A percentile compares a stretch with the other conserved stretches of the same genome.
These are phyloP conservation scores for Ctenosaura bakeri DNA, from an alignment of 2,797 vertebrate genomes.

Conservation along the genomic window DNA sequence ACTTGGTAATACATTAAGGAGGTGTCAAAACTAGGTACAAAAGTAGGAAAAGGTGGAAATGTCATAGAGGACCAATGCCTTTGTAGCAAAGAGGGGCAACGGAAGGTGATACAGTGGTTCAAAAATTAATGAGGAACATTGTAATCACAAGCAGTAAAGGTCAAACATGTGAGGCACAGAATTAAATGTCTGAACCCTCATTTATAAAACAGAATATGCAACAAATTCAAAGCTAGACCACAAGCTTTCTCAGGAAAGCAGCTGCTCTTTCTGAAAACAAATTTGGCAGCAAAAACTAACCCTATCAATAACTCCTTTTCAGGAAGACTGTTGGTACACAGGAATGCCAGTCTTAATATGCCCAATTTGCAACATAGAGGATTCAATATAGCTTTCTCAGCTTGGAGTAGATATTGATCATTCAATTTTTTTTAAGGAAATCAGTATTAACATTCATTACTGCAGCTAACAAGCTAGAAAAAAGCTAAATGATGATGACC, in stretches of 20 bases:
- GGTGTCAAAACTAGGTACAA: slow-evolving; percentile 70
- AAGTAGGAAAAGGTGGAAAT: slow-evolving; percentile 80
- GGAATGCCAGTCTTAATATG: background rate
- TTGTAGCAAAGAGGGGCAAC: slow-evolving; percentile 73
- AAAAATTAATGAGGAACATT: slow-evolving; percentile 70
- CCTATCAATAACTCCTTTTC: background rate
- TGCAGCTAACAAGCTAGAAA: background rate
- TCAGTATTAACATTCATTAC: background rate
- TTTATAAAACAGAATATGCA: slow-evolving; percentile 46
- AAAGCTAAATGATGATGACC: background rate
- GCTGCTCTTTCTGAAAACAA: slow-evolving; percentile 42
- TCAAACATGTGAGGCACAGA: slow-evolving; percentile 67
- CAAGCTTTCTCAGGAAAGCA: slow-evolving; percentile 18
- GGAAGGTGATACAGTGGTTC: slow-evolving; percentile 68
- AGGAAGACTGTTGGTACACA: background rate
- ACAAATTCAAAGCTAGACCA: slow-evolving; percentile 63
- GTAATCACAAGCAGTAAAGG: slow-evolving; percentile 70
- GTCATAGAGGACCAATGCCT: slow-evolving; percentile 56
- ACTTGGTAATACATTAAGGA: slow-evolving; percentile 47
- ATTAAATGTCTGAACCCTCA: slow-evolving; percentile 71
- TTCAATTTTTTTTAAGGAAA: background rate
- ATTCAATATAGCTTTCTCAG: background rate
- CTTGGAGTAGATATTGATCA: background rate
- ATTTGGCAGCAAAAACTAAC: background rate
- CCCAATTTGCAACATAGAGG: background rate